Evolutionary conservation across 1,140 invertebrate species (phyloP), one percentile per base, ranked within the genome.

Genomic region (Cydia pomonella): DNA sequence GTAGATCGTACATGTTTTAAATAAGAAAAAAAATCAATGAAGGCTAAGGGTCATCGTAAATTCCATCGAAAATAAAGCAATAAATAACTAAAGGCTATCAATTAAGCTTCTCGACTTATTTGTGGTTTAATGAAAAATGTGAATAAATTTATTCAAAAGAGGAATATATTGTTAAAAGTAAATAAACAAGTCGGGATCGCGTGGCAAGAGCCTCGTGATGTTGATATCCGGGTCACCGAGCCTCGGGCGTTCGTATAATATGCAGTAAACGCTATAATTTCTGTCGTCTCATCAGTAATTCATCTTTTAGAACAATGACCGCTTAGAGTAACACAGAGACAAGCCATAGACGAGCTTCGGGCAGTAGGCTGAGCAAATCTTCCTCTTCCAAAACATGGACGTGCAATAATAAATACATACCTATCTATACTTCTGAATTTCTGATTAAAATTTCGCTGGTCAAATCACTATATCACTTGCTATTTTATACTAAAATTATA

Each of bases 51-150:
- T 33, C 18, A 38, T 69, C 64, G 64, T 69, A 69, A 59, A 69
- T 33, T 41, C 64, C 33, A 18, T 5, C 5, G 63, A 33, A 69
- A 69, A 69, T 69, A 69, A 69, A 69, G 64, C 64, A 33, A 69
- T 69, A 69, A 69, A 69, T 69, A 33, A 38, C 53, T 23, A 59
- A 59, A 59, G 53, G 21, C 21, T 23, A 59, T 59, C 18, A 59
- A 59, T 59, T 41, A 69, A 33, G 64, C 64, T 33, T 38, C 29
- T 69, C 27, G 27, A 18, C 27, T 41, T 69, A 69, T 33, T 69
- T 69, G 64, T 29, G 29, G 64, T 69, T 69, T 69, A 69, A 69
- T 69, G 18, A 69, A 69, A 41, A 29, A 69, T 59, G 64, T 69
- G 33, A 33, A 29, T 33, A 13, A 16, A 33, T 69, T 69, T 69